These are phyloP conservation scores for Theocolax elegans DNA, from an alignment of 1,140 invertebrate genomes.

Conservation along the genomic window DNA sequence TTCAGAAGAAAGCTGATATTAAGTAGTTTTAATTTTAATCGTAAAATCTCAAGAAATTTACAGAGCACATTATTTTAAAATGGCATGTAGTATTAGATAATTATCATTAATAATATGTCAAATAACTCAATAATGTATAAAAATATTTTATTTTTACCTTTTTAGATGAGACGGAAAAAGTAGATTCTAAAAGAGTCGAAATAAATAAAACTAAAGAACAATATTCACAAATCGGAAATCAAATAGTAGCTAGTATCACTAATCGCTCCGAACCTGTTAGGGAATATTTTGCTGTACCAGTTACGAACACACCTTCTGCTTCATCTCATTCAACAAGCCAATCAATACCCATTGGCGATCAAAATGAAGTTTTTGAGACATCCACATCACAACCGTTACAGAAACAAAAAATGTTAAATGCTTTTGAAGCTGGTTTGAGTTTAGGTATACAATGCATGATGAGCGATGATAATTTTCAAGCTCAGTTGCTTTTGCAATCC, in stretches of 20 bases:
- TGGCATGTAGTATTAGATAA: no score
- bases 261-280: slow-evolving; percentile 47
- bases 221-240: slow-evolving; percentile 53
- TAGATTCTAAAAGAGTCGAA: slow-evolving; percentile 61
- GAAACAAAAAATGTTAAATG: slow-evolving; percentile 51
- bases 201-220: slow-evolving; percentile 56
- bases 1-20: no score
- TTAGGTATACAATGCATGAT: slow-evolving; percentile 55
- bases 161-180: slow-evolving; percentile 59
- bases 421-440: slow-evolving; percentile 62
- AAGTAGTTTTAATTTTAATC: no score
- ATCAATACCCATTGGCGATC: slow-evolving; percentile 56
- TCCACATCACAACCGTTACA: slow-evolving; percentile 53
- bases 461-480: slow-evolving; percentile 50
- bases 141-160: slow-evolving; percentile 17
- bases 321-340: slow-evolving; percentile 57
- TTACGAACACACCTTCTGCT: slow-evolving; percentile 54
- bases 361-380: slow-evolving; percentile 57
- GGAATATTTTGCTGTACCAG: slow-evolving; percentile 70
- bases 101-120: no score
- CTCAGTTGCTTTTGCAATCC: slow-evolving; percentile 57
- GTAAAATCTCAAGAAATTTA: no score
- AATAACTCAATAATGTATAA: no score
- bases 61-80: no score
- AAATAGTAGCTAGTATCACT: slow-evolving; percentile 53